Percentiles rank a stretch among this genome's conserved stretches.
Evolutionary conservation across 2,113 vertebrate genomes (phyloP).

Genomic region (Nibea coibor): DNA sequence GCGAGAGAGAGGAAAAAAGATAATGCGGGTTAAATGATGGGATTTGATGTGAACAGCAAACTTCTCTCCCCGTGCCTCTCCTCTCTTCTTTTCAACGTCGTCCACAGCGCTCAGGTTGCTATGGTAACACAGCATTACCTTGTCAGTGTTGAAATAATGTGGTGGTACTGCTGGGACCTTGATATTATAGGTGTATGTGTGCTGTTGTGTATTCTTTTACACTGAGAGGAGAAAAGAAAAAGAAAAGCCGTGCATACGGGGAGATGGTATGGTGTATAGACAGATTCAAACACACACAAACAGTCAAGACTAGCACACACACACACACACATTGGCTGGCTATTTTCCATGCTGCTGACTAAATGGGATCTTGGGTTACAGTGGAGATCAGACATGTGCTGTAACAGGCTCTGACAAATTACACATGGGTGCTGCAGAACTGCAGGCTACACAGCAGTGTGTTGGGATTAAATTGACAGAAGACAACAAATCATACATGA

Average conservation of each 20-base stretch:
- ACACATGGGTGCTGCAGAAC: conserved; percentile 16
- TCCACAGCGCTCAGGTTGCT: conserved; percentile 53
- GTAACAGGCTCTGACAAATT: conserved; percentile 44
- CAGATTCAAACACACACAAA: not conserved
- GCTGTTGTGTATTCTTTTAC: conserved; percentile 6
- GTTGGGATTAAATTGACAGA: not conserved
- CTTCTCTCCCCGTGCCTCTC: conserved; percentile 34
- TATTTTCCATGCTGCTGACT: conserved; percentile 62
- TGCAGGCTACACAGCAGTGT: not conserved
- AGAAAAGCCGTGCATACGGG: not conserved
- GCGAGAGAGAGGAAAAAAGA: conserved; percentile 30
- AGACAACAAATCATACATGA: not conserved
- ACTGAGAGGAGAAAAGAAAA: not conserved
- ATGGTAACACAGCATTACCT: conserved; percentile 53
- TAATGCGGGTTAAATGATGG: conserved; percentile 51
- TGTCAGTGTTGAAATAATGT: conserved; percentile 52
- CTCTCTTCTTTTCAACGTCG: conserved; percentile 18
- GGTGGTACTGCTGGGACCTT: conserved; percentile 23
- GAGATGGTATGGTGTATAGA: not conserved
- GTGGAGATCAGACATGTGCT: conserved; percentile 31
- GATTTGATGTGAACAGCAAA: conserved; percentile 42
- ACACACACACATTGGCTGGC: conserved; percentile 15
- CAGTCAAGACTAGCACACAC: not conserved
- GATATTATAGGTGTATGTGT: conserved; percentile 22
- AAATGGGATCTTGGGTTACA: conserved; percentile 59